A percentile compares a stretch with the other conserved stretches of the same genome.
Evolutionary conservation across 2,888 invertebrate genomes (phyloP).

Genomic region (Phengaris arion): DNA sequence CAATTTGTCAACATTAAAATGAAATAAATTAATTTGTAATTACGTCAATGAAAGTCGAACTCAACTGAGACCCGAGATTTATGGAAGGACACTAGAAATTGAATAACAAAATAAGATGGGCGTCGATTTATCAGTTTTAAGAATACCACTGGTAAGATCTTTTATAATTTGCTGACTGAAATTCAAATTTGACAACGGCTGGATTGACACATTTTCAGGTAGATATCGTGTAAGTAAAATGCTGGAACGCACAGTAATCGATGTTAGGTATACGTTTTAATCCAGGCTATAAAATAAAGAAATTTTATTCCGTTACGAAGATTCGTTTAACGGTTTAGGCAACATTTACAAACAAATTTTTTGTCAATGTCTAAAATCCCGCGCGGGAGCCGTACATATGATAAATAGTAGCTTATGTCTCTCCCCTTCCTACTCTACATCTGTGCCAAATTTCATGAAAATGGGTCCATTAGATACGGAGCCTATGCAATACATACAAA

Average conservation of each 20-base stretch:
- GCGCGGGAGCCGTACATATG: too few species aligned
- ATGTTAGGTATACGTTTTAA: too few species aligned
- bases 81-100: neutral
- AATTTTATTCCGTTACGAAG: too few species aligned
- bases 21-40: slow-evolving; percentile 2
- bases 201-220: neutral
- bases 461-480: too few species aligned
- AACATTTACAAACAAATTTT: too few species aligned
- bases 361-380: too few species aligned
- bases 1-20: neutral
- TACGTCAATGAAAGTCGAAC: slow-evolving; percentile 10
- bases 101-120: slow-evolving; percentile 35
- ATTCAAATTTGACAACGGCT: neutral
- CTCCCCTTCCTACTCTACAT: too few species aligned
- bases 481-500: too few species aligned
- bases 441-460: too few species aligned
- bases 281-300: too few species aligned
- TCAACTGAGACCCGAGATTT: neutral
- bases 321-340: too few species aligned
- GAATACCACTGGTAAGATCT: slow-evolving; percentile 39
- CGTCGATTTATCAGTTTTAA: slow-evolving; percentile 43
- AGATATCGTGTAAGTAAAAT: neutral
- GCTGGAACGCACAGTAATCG: neutral
- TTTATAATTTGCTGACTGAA: slow-evolving; percentile 35
- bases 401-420: too few species aligned